Evolutionary conservation across 2,888 invertebrate genomes (phyloP), one percentile per base, ranked within the genome.

Genomic region (Phyllotreta cruciferae): DNA sequence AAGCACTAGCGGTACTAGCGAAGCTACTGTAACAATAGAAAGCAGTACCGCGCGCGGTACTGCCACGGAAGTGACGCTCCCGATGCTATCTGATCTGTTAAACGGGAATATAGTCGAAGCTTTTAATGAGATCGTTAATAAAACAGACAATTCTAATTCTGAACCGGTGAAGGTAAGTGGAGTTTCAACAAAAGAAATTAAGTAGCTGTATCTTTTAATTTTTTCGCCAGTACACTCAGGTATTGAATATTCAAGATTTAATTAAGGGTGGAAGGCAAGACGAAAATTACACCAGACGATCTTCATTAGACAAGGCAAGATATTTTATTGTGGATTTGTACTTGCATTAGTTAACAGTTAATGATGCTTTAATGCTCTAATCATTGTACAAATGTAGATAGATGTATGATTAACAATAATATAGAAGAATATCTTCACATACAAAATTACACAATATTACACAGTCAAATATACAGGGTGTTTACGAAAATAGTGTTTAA

Each of bases 41-140:
- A 52, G 67, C 6, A 68, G 64, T 63, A 74, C 74, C 65, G 61
- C 71, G 13, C 42, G 65, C 41, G 68, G 55, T 62, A 62, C 56
- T 49, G 67, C 60, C 52, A 60, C 14, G 45, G 60, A 10, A 44
- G 38, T 44, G 6, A 85, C 84, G 82, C 81, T 86, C 80, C 85
- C 86, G 77, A 83, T 84, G 79, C 79, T 86, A 81, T 83, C 84
- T 78, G 85, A 86, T 79, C 81, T 87, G 81, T 65, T 69, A 38
- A 85, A 85, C 81, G 85, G 85, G 81, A 86, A 84, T 83, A 83
- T 86, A 77, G 83, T 86, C 77, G 83, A 84, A 74, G 86, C 85
- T 70, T 84, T 84, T 81, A 85, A 85, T 82, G 84, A 73, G 66
- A 75, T 87, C 81, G 83, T 86, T 74, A 84, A 83, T 82, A 84